Evolutionary conservation across 2,888 invertebrate species (phyloP).

Genomic region (Myopa tessellatipennis): DNA sequence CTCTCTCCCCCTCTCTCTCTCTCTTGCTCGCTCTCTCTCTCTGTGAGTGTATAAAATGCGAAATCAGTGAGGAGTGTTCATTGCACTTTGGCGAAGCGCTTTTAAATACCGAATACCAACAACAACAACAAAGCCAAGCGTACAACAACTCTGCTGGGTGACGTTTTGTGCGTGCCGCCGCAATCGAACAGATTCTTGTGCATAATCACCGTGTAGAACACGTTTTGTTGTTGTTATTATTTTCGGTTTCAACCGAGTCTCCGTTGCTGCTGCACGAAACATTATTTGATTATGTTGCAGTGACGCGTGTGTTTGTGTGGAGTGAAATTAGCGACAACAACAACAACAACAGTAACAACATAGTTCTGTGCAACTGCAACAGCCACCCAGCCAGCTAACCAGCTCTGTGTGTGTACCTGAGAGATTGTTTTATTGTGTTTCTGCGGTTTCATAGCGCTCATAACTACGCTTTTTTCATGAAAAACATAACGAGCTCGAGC

Average conservation of each 20-base stretch:
- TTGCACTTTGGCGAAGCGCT: slow-evolving; percentile 20
- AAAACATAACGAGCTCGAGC: slow-evolving; percentile 64
- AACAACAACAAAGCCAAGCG: neutral
- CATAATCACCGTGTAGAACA: too few species aligned
- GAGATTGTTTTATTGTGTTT: neutral
- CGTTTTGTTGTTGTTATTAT: too few species aligned
- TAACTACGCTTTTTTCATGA: slow-evolving; percentile 52
- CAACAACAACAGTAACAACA: too few species aligned
- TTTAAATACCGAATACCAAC: neutral
- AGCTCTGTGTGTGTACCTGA: neutral
- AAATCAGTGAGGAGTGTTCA: slow-evolving; percentile 9
- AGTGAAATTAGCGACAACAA: too few species aligned
- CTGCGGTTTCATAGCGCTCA: too few species aligned
- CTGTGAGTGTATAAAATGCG: too few species aligned
- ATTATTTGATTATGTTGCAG: neutral
- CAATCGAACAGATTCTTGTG: neutral
- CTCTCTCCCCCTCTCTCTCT: neutral
- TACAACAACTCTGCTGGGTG: neutral
- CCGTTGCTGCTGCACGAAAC: neutral
- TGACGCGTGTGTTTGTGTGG: neutral
- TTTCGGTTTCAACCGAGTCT: neutral
- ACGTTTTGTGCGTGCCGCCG: neutral
- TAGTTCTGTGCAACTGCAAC: too few species aligned
- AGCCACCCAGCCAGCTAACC: too few species aligned
- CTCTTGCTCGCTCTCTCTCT: too few species aligned